phyloP scores from a whole-genome alignment of 2,888 invertebrate genomes.

The Xestia xanthographa region DNA sequence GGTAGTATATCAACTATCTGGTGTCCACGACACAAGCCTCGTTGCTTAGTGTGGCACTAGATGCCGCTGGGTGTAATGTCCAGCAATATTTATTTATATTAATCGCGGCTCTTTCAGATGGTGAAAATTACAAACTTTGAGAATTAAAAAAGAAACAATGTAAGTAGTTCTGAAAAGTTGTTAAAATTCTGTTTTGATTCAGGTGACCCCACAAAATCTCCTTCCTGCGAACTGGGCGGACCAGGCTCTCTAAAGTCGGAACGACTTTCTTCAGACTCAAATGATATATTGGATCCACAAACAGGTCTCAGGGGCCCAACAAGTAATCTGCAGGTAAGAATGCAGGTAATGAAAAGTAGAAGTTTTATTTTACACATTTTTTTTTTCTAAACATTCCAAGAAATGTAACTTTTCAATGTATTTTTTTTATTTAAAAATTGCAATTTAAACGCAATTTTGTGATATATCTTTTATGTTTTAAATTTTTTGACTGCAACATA shows the following conservation, averaged over 20 bases:
- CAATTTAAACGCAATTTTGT: not conserved
- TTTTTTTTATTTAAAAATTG: not conserved
- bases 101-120: not conserved
- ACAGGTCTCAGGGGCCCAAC: slow-evolving; percentile 87
- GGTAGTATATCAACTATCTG: too few relatives aligned
- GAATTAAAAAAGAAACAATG: not conserved
- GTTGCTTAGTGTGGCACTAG: too few relatives aligned
- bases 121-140: not conserved
- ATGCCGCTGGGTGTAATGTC: too few relatives aligned
- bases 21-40: too few relatives aligned
- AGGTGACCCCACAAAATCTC: slow-evolving; percentile 90
- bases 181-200: slow-evolving; percentile 27
- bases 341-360: slow-evolving; percentile 48
- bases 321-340: slow-evolving; percentile 84
- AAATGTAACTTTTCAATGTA: not conserved
- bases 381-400: not conserved
- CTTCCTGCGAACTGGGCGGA: slow-evolving; percentile 87
- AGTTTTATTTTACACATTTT: slow-evolving; percentile 23
- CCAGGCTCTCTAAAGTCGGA: slow-evolving; percentile 89
- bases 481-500: too few relatives aligned
- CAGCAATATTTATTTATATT: not conserved
- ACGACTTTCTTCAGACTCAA: slow-evolving; percentile 88
- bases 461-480: too few relatives aligned
- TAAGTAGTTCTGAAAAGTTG: not conserved
- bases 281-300: slow-evolving; percentile 89